Evolutionary conservation across 2,888 invertebrate species (phyloP).

Genomic region (Anagyrus pseudococci): DNA sequence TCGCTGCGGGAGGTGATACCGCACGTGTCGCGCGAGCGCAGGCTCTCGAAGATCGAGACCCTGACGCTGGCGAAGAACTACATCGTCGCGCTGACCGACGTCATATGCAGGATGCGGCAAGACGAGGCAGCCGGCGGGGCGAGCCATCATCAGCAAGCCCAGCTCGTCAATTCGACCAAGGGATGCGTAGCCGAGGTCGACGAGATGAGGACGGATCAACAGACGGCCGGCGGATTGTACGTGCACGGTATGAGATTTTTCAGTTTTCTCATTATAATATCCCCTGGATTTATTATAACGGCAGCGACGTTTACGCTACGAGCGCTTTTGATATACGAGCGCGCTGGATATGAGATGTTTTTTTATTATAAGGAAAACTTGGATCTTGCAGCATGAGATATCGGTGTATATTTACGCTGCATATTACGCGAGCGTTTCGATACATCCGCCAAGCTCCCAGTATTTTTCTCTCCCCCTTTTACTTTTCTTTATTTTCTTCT

Average conservation of each 20-base stretch:
- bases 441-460: too few species aligned
- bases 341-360: too few species aligned
- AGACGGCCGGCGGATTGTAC: background rate
- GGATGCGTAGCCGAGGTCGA: conserved; percentile 4
- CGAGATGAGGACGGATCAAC: background rate
- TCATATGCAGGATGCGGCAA: conserved; percentile 75
- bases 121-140: conserved; percentile 14
- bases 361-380: too few species aligned
- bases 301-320: too few species aligned
- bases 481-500: too few species aligned
- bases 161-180: background rate
- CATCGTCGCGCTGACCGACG: conserved; percentile 87
- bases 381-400: too few species aligned
- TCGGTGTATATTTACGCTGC: too few species aligned
- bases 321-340: too few species aligned
- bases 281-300: too few species aligned
- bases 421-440: too few species aligned
- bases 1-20: conserved; percentile 85
- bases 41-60: conserved; percentile 88
- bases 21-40: conserved; percentile 83
- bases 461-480: too few species aligned
- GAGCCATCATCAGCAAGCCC: conserved; percentile 13
- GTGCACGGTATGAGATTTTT: background rate
- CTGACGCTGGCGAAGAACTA: conserved; percentile 88
- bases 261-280: background rate